Percentiles rank a stretch among this genome's conserved stretches.
Evolutionary conservation across 2,113 vertebrate species (phyloP).

Genomic region (Diglossa brunneiventris): DNA sequence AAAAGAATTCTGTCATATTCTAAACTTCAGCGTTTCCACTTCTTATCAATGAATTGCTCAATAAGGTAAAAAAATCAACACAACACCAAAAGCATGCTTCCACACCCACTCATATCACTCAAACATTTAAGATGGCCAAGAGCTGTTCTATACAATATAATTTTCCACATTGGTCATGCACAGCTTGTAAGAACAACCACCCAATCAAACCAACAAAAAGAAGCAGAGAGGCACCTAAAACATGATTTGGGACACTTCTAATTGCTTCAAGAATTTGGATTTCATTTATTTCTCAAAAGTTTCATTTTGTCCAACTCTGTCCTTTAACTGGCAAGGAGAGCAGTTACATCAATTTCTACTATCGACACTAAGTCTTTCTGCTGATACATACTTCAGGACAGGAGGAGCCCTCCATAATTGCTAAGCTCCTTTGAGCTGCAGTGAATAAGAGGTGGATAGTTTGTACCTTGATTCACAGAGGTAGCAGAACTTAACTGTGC

Average conservation of each 20-base stretch:
- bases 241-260: not conserved
- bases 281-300: not conserved
- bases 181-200: not conserved
- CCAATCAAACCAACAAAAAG: not conserved
- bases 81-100: not conserved
- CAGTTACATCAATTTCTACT: not conserved
- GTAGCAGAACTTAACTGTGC: not conserved
- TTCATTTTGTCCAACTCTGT: not conserved
- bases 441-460: not conserved
- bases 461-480: not conserved
- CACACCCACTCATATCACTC: not conserved
- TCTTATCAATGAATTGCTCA: not conserved
- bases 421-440: not conserved
- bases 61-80: not conserved
- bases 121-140: not conserved
- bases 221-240: not conserved
- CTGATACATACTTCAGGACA: not conserved
- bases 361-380: fast-evolving
- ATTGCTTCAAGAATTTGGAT: not conserved
- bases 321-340: not conserved
- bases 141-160: not conserved
- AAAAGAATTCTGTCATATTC: not conserved
- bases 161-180: not conserved
- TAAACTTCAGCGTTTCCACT: not conserved
- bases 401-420: not conserved